A percentile compares a stretch with the other conserved stretches of the same genome.
Conservation (phyloP, 1,140 invertebrate species). For the Drosophila neocordata region DNA sequence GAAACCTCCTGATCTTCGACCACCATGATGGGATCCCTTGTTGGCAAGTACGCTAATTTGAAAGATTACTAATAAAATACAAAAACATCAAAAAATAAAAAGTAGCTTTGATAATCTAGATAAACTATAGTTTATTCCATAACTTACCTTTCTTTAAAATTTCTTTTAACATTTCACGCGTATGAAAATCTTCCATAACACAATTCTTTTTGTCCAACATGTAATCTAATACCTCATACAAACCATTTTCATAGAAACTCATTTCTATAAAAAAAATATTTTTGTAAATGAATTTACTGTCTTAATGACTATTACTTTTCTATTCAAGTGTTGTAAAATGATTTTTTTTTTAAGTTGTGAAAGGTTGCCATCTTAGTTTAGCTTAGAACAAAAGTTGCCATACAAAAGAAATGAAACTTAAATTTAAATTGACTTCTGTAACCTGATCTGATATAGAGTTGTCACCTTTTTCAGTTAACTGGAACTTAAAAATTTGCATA, state of each 20-base stretch:
- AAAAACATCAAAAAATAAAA: neutral
- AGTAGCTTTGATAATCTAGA: too few relatives aligned
- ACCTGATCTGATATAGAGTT: neutral
- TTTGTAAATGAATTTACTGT: too few relatives aligned
- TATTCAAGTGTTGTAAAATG: neutral
- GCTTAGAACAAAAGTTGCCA: neutral
- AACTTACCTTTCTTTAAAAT: constrained; percentile 45
- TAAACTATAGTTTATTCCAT: neutral
- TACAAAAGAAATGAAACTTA: neutral
- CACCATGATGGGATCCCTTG: too few relatives aligned
- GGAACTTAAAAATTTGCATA: constrained; percentile 2
- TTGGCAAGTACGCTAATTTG: too few relatives aligned
- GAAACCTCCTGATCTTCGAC: neutral
- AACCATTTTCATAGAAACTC: constrained; percentile 25
- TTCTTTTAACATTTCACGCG: constrained; percentile 13
- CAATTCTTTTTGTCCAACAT: constrained; percentile 26
- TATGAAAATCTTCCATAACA: neutral
- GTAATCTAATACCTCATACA: constrained; percentile 21
- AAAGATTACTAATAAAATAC: too few relatives aligned
- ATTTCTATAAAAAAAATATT: constrained; percentile 8
- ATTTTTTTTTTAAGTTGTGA: neutral
- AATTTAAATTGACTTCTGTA: neutral
- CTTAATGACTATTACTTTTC: too few relatives aligned
- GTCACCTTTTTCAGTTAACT: neutral
- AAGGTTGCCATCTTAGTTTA: neutral